phyloP scores from a whole-genome alignment of 2,888 invertebrate species.

The Priocnemis perturbator region DNA sequence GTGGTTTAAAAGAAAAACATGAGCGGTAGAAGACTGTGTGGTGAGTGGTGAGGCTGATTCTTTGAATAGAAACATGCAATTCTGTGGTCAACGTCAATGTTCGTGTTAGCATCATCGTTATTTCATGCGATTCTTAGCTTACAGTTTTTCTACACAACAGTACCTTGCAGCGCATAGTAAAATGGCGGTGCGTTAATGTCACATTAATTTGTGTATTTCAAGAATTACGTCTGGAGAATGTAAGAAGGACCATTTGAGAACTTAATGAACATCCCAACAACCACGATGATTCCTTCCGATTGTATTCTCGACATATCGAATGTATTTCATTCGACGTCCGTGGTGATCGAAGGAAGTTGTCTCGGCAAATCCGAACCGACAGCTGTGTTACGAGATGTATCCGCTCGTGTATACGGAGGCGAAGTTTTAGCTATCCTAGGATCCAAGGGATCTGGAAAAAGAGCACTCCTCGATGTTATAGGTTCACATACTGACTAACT shows the following conservation, averaged over 20 bases:
- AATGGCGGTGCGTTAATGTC: too few relatives aligned
- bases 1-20: too few relatives aligned
- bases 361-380: conserved; percentile 68
- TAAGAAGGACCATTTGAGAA: neutral
- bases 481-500: conserved; percentile 53
- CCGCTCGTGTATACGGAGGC: conserved; percentile 92
- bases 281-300: conserved; percentile 87
- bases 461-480: conserved; percentile 95
- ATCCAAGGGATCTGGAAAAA: conserved; percentile 97
- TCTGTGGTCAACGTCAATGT: neutral
- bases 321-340: conserved; percentile 84
- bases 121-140: too few relatives aligned
- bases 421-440: conserved; percentile 95
- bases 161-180: too few relatives aligned
- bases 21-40: neutral
- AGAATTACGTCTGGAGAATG: neutral
- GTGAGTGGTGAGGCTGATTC: neutral
- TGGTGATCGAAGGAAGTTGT: conserved; percentile 66
- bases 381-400: conserved; percentile 94
- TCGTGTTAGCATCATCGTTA: neutral
- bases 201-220: too few relatives aligned
- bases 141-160: too few relatives aligned
- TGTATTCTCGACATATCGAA: conserved; percentile 91
- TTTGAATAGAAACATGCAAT: neutral
- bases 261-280: neutral